These are phyloP conservation scores for Dromius quadrimaculatus DNA, from an alignment of 2,888 invertebrate species.

Conservation along the genomic window DNA sequence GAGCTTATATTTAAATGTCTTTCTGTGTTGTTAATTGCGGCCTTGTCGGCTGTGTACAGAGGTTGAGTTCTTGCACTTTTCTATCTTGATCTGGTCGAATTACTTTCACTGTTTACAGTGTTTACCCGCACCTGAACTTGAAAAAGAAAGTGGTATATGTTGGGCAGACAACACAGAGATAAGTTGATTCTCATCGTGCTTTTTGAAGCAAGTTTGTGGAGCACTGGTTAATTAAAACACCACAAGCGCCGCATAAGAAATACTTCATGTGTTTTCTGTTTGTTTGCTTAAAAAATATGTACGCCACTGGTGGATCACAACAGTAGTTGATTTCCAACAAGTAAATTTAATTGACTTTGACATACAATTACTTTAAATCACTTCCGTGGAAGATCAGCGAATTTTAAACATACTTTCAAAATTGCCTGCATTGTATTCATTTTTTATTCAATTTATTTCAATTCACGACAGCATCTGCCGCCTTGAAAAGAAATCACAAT, in stretches of 20 bases:
- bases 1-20: too few relatives aligned
- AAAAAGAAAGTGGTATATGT: conserved; percentile 27
- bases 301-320: conserved; percentile 4
- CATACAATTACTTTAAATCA: conserved; percentile 17
- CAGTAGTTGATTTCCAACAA: background rate
- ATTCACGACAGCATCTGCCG: too few relatives aligned
- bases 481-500: too few relatives aligned
- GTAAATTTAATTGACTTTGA: conserved; percentile 20
- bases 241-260: too few relatives aligned
- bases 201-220: conserved; percentile 32
- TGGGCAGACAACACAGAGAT: background rate
- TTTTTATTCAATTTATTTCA: too few relatives aligned
- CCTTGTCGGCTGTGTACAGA: background rate
- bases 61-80: background rate
- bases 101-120: conserved; percentile 32
- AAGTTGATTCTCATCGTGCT: background rate
- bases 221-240: conserved; percentile 36
- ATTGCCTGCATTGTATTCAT: background rate
- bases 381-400: background rate
- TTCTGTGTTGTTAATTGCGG: background rate
- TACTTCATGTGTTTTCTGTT: too few relatives aligned
- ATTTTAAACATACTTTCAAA: conserved; percentile 7
- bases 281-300: too few relatives aligned
- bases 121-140: conserved; percentile 21
- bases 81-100: conserved; percentile 1